Base-by-base conservation (phyloP, 1,140 invertebrate genomes). In the Heliconius hewitsoni region DNA sequence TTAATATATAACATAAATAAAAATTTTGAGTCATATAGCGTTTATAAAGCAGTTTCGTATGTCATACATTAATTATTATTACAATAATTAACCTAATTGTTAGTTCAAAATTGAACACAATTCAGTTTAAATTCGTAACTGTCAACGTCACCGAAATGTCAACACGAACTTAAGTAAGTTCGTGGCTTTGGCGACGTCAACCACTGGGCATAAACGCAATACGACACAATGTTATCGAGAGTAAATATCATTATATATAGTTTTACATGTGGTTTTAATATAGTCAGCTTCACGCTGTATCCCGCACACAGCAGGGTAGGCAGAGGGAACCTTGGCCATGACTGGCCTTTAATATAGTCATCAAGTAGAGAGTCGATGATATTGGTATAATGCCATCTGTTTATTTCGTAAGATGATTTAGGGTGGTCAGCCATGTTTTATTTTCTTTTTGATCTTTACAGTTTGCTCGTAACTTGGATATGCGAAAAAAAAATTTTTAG, bases 81-180 rank as follows among this genome's bases (percentile, higher is more conserved):
- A 23, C 60, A 66, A 66, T 66, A 27, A 66, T 66, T 30, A 66
- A 66, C 23, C 60, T 66, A 66, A 30, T 66, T 66, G 60, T 66
- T 23, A 66, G 60, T 66, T 66, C 60, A 66, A 66, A 66, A 16
- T 66, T 66, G 60, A 66, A 66, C 60, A 66, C 60, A 66, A 66
- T 30, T 66, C 13, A 66, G 60, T 66, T 16, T 30, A 66, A 66
- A 66, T 66, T 66, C 60, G 60, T 66, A 66, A 66, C 60, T 13
- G 60, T 13, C 13, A 30, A 27, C 8, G 60, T 30, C 60, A 30
- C 60, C 60, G 27, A 66, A 66, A 66, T 30, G 60, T 30, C 27
- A 11, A 66, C 3, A 66, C 60, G 23, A 66, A 66, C 60, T 66
- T 66, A 0, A 23, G 3, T 23, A 66, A 66, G 60, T 66, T 66